Conservation (phyloP, 2,797 vertebrate genomes). For the Rhynchonycteris naso region DNA sequence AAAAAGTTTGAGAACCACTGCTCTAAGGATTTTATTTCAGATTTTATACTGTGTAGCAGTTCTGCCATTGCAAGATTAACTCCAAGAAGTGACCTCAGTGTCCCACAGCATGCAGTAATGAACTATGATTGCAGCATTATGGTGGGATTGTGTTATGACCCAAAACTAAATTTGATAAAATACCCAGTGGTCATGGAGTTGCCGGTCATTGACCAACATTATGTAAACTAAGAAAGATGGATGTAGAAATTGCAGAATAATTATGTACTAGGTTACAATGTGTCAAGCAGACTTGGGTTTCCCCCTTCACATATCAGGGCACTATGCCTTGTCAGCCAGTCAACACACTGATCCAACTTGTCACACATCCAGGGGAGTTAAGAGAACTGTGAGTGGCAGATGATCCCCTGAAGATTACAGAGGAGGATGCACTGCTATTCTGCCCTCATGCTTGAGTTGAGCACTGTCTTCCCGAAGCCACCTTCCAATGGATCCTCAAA, state of each 20-base stretch:
- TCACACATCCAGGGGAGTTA: rapidly evolving
- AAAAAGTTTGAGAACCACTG: too few species aligned
- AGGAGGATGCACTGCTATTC: neutral
- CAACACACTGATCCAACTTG: rapidly evolving
- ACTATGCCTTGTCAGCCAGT: neutral
- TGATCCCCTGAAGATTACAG: neutral
- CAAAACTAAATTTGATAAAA: neutral
- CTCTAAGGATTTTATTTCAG: neutral
- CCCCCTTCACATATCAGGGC: too few species aligned
- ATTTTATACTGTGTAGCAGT: rapidly evolving
- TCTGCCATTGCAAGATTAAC: too few species aligned
- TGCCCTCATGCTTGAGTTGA: neutral
- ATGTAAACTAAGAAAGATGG: neutral
- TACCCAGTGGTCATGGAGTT: neutral
- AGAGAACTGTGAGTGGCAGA: neutral
- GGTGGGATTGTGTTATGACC: neutral
- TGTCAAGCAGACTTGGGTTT: neutral
- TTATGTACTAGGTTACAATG: neutral
- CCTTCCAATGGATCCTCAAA: rapidly evolving
- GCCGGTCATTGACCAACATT: neutral
- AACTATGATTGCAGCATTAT: rapidly evolving
- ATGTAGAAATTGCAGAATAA: neutral
- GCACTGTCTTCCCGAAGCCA: rapidly evolving
- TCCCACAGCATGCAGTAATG: too few species aligned
- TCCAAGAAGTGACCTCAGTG: neutral